Conservation (phyloP, 2,113 vertebrate species). For the Shinisaurus crocodilurus region DNA sequence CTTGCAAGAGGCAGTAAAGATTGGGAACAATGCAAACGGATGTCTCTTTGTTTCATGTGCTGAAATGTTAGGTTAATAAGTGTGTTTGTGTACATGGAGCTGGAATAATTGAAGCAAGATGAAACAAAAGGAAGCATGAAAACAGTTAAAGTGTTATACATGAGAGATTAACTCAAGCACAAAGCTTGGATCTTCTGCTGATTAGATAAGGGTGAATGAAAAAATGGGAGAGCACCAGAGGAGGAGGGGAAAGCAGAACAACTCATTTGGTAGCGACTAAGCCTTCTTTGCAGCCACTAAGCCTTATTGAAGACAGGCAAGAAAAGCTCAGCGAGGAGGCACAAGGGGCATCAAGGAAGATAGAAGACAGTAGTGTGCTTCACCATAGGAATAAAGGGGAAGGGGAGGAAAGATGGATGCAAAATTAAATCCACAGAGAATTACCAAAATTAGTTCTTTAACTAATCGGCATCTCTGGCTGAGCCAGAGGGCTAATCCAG, state of each 20-base stretch:
- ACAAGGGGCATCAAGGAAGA: not conserved
- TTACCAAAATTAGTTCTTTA: slow-evolving; percentile 59
- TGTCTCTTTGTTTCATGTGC: not conserved
- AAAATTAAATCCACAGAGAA: slow-evolving; percentile 58
- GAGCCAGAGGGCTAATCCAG: slow-evolving; percentile 59
- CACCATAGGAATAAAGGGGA: slow-evolving; percentile 38
- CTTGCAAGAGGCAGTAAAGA: not conserved
- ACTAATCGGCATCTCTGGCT: slow-evolving; percentile 67
- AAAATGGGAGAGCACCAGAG: not conserved
- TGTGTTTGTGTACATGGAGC: fast-evolving
- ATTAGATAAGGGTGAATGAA: slow-evolving; percentile 6
- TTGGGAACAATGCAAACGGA: not conserved
- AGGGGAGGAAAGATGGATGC: slow-evolving; percentile 47
- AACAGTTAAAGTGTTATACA: slow-evolving; percentile 6
- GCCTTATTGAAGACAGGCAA: not conserved
- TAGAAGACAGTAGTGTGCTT: slow-evolving; percentile 30
- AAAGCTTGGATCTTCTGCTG: slow-evolving; percentile 5
- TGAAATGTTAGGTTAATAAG: slow-evolving; percentile 2
- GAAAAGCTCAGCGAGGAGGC: not conserved
- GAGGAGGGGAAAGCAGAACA: not conserved
- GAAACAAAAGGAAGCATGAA: slow-evolving; percentile 5
- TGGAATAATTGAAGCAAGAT: fast-evolving
- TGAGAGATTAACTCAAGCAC: not conserved
- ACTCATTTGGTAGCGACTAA: not conserved
- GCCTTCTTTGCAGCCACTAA: not conserved